These are phyloP conservation scores for Poliocrania exsul DNA, from an alignment of 2,797 vertebrate species.

Conservation along the genomic window DNA sequence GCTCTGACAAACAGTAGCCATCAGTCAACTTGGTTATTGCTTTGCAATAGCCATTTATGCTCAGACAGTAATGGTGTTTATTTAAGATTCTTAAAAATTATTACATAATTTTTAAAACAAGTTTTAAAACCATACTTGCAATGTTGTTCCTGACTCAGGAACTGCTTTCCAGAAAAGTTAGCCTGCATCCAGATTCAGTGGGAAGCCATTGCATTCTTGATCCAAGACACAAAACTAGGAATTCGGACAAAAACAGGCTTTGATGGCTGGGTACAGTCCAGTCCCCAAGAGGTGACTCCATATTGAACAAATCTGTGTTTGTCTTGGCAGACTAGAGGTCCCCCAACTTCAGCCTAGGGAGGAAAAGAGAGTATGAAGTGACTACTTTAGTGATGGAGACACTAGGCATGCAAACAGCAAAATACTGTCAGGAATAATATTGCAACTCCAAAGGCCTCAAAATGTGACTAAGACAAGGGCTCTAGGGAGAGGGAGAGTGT, in stretches of 20 bases:
- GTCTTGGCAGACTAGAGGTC: constrained; percentile 6
- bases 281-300: background rate
- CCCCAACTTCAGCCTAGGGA: constrained; percentile 42
- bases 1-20: background rate
- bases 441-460: background rate
- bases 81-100: constrained; percentile 16
- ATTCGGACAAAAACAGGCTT: background rate
- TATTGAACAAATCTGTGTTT: constrained; percentile 18
- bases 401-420: background rate
- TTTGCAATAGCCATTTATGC: background rate
- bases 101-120: background rate
- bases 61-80: constrained; percentile 8
- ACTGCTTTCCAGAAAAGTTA: background rate
- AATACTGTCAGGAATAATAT: background rate
- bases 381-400: background rate
- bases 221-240: constrained; percentile 28
- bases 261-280: background rate
- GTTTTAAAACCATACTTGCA: background rate
- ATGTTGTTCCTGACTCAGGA: background rate
- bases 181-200: background rate
- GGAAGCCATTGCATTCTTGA: background rate
- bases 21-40: background rate
- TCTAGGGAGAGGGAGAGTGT: background rate
- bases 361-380: background rate
- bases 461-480: background rate